phyloP scores from a whole-genome alignment of 2,797 vertebrate species.

The Knipowitschia caucasica region DNA sequence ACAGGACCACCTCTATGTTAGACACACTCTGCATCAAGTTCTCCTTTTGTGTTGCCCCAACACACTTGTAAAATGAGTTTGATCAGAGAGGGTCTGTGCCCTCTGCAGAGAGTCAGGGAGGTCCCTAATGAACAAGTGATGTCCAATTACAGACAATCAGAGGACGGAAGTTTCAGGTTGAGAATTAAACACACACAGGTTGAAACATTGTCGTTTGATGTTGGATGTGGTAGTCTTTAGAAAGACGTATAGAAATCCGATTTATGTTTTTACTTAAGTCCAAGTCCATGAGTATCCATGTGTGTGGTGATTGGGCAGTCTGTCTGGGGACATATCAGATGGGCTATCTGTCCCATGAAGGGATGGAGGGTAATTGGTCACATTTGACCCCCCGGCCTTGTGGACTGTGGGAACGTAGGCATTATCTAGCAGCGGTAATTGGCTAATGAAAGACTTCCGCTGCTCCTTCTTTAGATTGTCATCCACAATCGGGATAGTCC shows the following conservation, averaged over 20 bases:
- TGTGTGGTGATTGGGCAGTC: slow-evolving; percentile 61
- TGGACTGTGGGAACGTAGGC: slow-evolving; percentile 73
- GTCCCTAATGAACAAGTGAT: slow-evolving; percentile 63
- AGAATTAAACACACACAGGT: slow-evolving; percentile 31
- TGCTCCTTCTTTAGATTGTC: slow-evolving; percentile 62
- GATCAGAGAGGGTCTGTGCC: slow-evolving; percentile 46
- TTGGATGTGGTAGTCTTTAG: slow-evolving; percentile 5
- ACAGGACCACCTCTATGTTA: slow-evolving; percentile 9
- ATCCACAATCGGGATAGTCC: slow-evolving; percentile 56
- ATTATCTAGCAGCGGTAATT: slow-evolving; percentile 79
- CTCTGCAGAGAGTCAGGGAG: slow-evolving; percentile 58
- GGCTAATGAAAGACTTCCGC: slow-evolving; percentile 83
- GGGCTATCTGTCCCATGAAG: slow-evolving; percentile 68
- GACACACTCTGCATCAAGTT: slow-evolving; percentile 31
- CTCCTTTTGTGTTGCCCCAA: slow-evolving; percentile 46
- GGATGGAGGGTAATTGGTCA: slow-evolving; percentile 76
- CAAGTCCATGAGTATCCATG: slow-evolving; percentile 37
- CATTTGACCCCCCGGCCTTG: slow-evolving; percentile 71
- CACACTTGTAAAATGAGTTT: slow-evolving; percentile 45
- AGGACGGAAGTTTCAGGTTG: slow-evolving; percentile 32
- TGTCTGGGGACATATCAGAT: slow-evolving; percentile 73
- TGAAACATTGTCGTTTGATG: slow-evolving; percentile 35
- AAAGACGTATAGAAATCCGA: neutral
- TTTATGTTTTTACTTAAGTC: slow-evolving; percentile 7
- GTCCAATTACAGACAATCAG: slow-evolving; percentile 60